Base-by-base conservation (phyloP, 2,888 invertebrate species). In the Microctonus hyperodae region DNA sequence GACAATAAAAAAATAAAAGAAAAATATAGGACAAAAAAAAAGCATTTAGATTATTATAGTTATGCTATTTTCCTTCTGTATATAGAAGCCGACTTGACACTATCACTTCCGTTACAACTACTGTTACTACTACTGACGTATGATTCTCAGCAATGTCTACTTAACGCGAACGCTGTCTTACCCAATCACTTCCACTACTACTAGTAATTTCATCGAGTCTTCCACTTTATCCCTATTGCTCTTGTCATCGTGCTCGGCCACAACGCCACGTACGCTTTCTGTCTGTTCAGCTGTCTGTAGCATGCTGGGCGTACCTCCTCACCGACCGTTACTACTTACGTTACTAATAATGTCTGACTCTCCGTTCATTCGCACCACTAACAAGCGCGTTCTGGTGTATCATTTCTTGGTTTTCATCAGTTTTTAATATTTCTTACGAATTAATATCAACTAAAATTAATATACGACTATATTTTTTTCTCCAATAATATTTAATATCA, bases 211-310 rank as follows among this genome's bases (percentile, higher is more conserved):
- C 44, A 44, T 44, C 44, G 44, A 44, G 44, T 44, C n/a, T n/a
- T 5, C 16, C 44, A 44, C 44, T 44, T 16, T n/a, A 16, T 20
- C 44, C n/a, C n/a, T 28, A 5, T 16, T 16, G 6, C 23, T 13
- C 23, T 1, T 28, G 31, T 48, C 28, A 20, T 50, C 20, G 37
- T 11, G 35, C 13, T 25, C 10, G 7, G n/a, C 33, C 44, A 61
- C 31, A 55, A 55, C 16, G n/a, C 55, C 55, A 55, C 55, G 55
- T 55, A 31, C 9, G 31, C 10, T 31, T 31, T 31, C 50, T 51
- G 51, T 61, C 61, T 61, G 61, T 61, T 51, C 50, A 23, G 23
- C 61, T 61, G 61, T 61, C 61, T 28, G 44, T 60, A 65, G 64
- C 64, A 68, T 58, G 33, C 58, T 25, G 58, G 56, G 16, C 57